Percentiles rank a stretch among this genome's conserved stretches.
These are phyloP conservation scores for Eulemur albifrons DNA, from an alignment of 2,797 vertebrate genomes.

Conservation along the genomic window DNA sequence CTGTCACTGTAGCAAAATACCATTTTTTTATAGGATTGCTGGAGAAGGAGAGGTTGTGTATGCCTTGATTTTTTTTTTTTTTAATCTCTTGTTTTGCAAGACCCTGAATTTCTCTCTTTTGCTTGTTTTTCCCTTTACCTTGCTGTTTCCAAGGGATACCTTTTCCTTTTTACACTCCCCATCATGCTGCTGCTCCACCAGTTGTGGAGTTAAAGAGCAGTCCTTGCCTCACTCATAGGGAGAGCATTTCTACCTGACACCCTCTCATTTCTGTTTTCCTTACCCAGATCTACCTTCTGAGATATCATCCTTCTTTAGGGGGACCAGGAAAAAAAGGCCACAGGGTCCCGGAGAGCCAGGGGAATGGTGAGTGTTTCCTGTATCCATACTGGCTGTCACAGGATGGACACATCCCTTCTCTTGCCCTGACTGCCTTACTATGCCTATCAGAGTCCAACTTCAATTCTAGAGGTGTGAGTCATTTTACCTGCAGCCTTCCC, in stretches of 20 bases:
- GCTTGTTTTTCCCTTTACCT: neutral
- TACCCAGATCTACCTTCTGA: slow-evolving; percentile 22
- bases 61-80: neutral
- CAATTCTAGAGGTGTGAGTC: neutral
- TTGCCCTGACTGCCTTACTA: neutral
- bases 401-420: neutral
- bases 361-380: slow-evolving; percentile 15
- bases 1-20: neutral
- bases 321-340: neutral
- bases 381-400: neutral
- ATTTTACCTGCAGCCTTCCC: neutral
- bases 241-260: neutral
- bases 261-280: slow-evolving; percentile 33
- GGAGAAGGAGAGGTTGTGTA: neutral
- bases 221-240: neutral
- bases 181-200: neutral
- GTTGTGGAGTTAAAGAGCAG: neutral
- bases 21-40: neutral
- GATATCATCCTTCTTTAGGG: slow-evolving; percentile 9
- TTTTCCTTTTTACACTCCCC: neutral
- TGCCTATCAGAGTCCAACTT: neutral
- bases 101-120: neutral
- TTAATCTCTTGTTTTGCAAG: neutral
- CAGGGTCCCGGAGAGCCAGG: slow-evolving; percentile 3
- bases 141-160: neutral